Base-by-base conservation (phyloP, 2,797 vertebrate species). In the Aythya fuligula region DNA sequence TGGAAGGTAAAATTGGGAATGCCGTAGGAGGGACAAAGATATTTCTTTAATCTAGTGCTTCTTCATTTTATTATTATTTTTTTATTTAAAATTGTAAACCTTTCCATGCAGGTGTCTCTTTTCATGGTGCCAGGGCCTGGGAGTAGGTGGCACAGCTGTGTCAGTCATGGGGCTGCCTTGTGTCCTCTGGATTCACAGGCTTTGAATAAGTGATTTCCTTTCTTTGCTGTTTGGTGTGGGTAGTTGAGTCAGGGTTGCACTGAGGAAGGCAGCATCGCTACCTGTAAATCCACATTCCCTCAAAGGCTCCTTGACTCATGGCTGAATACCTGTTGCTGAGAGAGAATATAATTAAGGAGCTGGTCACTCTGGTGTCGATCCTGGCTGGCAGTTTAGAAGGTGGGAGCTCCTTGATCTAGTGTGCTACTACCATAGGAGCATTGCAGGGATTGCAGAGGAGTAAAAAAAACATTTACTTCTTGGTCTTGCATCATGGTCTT, bases 271-370 rank as follows among this genome's bases (percentile, higher is more conserved):
- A 24, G 61, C 77, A 38, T 91, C 38, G 2, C 70, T 91, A 92
- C 95, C 87, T 95, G 95, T 89, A 96, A 92, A 86, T 96, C 91
- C 53, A 41, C 95, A 94, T 96, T 96, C 94, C 89, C 93, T 94
- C 28, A 89, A 94, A 95, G 72, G 72, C 74, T 89, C 75, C 65
- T 91, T 94, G 94, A 95, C 84, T 96, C 95, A 96, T 4, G 5
- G 41, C 67, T 93, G 85, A 80, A 14, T 89, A 73, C 85, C 61
- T 95, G 75, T 73, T 94, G 74, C 83, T 41, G 69, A 76, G 91
- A 53, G 77, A 54, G 74, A 89, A 83, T 93, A 97, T 95, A 92
- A 96, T 97, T 95, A 96, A 95, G 77, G 72, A 75, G 86, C 95
- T 96, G 84, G 87, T 96, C 91, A 94, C 90, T 90, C 88, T 93